These are phyloP conservation scores for Cataglyphis livida DNA, from an alignment of 2,888 invertebrate species.

Conservation along the genomic window DNA sequence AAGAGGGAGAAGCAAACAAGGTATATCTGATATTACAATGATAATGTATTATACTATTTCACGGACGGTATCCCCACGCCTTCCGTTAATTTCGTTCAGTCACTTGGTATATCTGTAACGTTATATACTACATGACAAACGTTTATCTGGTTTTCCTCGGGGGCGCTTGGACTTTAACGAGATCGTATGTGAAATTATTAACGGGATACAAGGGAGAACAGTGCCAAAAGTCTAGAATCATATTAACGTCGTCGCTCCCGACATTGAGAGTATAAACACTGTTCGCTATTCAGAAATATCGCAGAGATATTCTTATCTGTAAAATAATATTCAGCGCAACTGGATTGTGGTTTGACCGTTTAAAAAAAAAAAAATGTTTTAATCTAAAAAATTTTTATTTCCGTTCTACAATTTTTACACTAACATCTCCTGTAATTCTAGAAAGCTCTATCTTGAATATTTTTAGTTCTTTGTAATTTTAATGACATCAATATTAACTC, in stretches of 20 bases:
- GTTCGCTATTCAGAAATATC: not conserved
- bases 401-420: not conserved
- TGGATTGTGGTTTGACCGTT: not conserved
- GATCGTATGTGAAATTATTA: constrained; percentile 15
- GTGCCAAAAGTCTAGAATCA: constrained; percentile 12
- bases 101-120: constrained; percentile 50
- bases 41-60: constrained; percentile 70
- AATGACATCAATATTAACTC: not conserved
- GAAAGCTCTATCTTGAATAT: not conserved
- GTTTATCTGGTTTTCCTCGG: constrained; percentile 53
- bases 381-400: not conserved
- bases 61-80: constrained; percentile 59
- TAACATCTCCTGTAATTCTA: not conserved
- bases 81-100: constrained; percentile 57
- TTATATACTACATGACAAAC: constrained; percentile 51
- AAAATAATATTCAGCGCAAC: not conserved
- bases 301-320: not conserved
- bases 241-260: not conserved
- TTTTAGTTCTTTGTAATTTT: constrained; percentile 6
- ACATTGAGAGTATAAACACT: not conserved
- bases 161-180: not conserved
- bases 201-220: not conserved
- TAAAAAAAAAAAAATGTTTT: constrained; percentile 3
- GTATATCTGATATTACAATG: constrained; percentile 58
- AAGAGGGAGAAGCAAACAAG: constrained; percentile 11